Base-by-base conservation (phyloP, 2,888 invertebrate genomes). In the Tortrix viridana region DNA sequence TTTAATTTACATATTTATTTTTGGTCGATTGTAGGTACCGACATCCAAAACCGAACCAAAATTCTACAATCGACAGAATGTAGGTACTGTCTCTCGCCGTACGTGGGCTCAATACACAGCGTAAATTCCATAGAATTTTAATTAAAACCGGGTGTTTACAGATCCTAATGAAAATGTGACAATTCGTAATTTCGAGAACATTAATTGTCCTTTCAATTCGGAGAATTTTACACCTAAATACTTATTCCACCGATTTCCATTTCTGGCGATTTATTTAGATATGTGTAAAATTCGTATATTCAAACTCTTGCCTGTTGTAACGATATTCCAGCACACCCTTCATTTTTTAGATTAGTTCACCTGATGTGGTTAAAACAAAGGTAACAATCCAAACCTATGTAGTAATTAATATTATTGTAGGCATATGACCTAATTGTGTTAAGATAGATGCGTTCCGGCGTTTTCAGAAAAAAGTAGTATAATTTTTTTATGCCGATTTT, bases 81-180 rank as follows among this genome's bases (percentile, higher is more conserved):
- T 41, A 6, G 6, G 4, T 6, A 26, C 14, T 63, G 63, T 46
- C 32, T 37, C 57, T 26, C 41, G 56, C 58, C 22, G 43, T 37
- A 57, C 56, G 37, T 32, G 47, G 23, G n/a, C 47, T 16, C 50
- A 44, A 37, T 18, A 61, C 32, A 58, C 57, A 18, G 48, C 63
- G 63, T 63, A 58, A 63, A 63, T 63, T 63, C 23, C 57, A 53
- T 52, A 53, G 50, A 57, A 53, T 58, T 63, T 63, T 58, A 63
- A 63, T 63, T 58, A 63, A 58, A 53, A 52, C 47, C 47, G 54
- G 41, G 19, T 63, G 63, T 63, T 63, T 63, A 63, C 63, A 43
- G 53, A 63, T 63, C 57, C 58, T 63, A 63, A 63, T 63, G 63
- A 58, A 58, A 63, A 58, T 63, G 57, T 52, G 63, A 57, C 63